Base-by-base conservation (phyloP, 1,140 invertebrate species). In the Olivierus martensii region DNA sequence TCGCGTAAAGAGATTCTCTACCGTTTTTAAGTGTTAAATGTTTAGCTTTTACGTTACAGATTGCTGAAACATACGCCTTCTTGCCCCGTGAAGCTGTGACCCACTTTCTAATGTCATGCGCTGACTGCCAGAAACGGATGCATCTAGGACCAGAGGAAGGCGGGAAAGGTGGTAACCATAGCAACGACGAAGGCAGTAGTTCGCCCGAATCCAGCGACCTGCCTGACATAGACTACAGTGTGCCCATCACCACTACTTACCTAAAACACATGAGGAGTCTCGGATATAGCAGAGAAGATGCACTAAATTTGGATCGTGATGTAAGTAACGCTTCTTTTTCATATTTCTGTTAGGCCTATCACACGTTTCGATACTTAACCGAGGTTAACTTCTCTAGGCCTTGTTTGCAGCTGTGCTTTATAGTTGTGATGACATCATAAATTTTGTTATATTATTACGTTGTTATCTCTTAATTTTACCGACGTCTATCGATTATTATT, bases 21-120 rank as follows among this genome's bases (percentile, higher is more conserved):
- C 9, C 28, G 28, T 28, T 28, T 28, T 28, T 28, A 9, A 28
- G 28, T 28, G 28, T 28, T 28, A 28, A 28, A 28, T 28, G 28
- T 28, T 28, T 28, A 9, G 28, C 28, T 28, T 28, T 28, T 28
- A 28, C 28, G 28, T 73, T 75, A 28, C 74, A 94, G 90, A 92
- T 95, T 63, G 91, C 89, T 10, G 89, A 95, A 68, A 90, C 85
- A 42, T 94, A 92, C 71, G 88, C 89, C 5, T 95, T 94, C 65
- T 74, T 96, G 51, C 91, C 91, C 2, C 79, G 90, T 35, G 90
- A 95, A 71, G 90, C 91, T 2, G 90, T 96, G 62, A 95, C 91
- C 41, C 80, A 87, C 59, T 95, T 94, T 69, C 78, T 95, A 28
- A 80, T 92, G 62, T 86, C 87, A 56, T 92, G 89, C 68, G 81